Base-by-base conservation (phyloP, 2,113 vertebrate species). In the Neogale vison region DNA sequence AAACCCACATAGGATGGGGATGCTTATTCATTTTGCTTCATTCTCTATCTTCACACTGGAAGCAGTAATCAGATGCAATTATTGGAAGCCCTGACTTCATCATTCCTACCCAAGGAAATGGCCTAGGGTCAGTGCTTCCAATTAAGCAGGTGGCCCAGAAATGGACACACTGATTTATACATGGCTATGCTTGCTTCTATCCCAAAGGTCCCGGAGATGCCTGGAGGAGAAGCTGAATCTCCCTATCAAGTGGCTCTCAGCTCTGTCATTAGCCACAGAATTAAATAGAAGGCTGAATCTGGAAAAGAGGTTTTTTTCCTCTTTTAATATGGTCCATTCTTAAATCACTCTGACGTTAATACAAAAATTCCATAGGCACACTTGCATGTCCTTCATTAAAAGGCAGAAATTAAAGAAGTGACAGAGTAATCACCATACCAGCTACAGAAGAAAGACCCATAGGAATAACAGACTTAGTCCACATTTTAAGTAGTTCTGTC, bases 351-450 rank as follows among this genome's bases (percentile, higher is more conserved):
- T 87, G 50, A 96, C 17, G 0, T 95, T 89, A 96, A 84, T 71
- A 96, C 71, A 80, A 96, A 94, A 82, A 96, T 94, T 93, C 52
- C 82, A 97, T 26, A 93, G 82, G 63, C 36, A 84, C 15, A 55
- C 55, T 71, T 84, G 20, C 72, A 92, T 81, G 39, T 76, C 92
- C 95, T 97, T 97, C 84, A 93, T 97, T 95, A 77, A 96, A 81
- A 72, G 45, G 45, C 3, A 92, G 61, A 94, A 89, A 90, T 98
- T 89, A 95, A 69, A 92, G 81, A 90, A 95, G 69, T 69, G 42
- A 89, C 57, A 87, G 24, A 57, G 61, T 57, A 74, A 93, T 95
- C 89, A 81, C 86, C 52, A 80, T 76, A 36, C 77, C 52, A 61
- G 23, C 39, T 63, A 84, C 67, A 52, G 59, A 85, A 26, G 42